Evolutionary conservation across 2,113 vertebrate genomes (phyloP), one percentile per base, ranked within the genome.

Genomic region (Neogale vison): DNA sequence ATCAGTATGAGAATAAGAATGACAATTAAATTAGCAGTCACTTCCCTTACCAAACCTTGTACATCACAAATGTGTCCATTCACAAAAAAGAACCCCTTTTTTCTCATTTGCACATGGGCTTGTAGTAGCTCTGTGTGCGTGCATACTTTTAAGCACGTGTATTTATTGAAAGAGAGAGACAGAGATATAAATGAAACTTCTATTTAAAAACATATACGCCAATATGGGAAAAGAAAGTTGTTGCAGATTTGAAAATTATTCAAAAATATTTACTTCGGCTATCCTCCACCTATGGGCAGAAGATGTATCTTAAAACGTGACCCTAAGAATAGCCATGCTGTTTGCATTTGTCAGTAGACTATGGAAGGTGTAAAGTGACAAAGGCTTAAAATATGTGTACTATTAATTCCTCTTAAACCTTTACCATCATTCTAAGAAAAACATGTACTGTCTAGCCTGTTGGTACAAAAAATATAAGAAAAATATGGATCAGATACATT

Each of bases 191-290:
- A 71, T 42, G 11, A 31, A 59, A 7, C 50, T 88, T 84, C 74
- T 8, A 79, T 61, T 85, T 74, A 80, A 96, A 80, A 84, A 24
- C 1, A 57, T 69, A 36, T n/a, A 4, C 18, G 52, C 11, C 36
- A 67, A 65, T 74, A 83, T 83, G 52, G 3, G 87, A 74, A 2
- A 26, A 91, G 50, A 31, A 91, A 61, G 3, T 45, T 55, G 24
- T 39, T 80, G 36, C 18, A 52, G 23, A 50, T 86, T 47, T 82
- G 31, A 18, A 90, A 90, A 59, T 8, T 89, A 85, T 23, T 94
- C n/a, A 90, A 4, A 96, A 93, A 84, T 79, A 71, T 72, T 77
- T 93, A 93, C 67, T 95, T 81, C 2, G 57, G n/a, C 13, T 8
- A 34, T 90, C 29, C 9, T 36, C 18, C 3, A 79, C 18, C 24